Evolutionary conservation across 2,797 vertebrate genomes (phyloP), one percentile per base, ranked within the genome.

Genomic region (Lithobates sylvaticus): DNA sequence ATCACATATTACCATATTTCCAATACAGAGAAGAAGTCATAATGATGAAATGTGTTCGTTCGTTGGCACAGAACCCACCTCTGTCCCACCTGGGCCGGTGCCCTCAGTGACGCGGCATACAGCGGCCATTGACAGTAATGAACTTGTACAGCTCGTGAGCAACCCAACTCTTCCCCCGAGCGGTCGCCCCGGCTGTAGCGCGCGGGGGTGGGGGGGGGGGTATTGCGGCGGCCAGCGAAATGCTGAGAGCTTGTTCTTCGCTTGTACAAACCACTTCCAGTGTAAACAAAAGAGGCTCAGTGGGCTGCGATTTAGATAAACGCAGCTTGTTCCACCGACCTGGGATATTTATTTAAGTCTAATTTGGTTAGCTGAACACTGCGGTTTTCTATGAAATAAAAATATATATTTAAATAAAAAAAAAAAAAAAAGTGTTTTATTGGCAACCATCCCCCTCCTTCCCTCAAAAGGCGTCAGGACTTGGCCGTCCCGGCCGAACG

Each of bases 331-430:
- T 83, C 86, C 86, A 79, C 68, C 50, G 69, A 65, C 23, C 75
- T 61, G 71, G 81, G 76, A 79, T 83, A 87, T 87, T 87, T 87
- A 78, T 68, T 83, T 78, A 87, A 87, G 75, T 87, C 70, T 75
- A 79, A 87, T 79, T 84, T 84, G 70, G 76, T 74, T 54, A 83
- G 67, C 69, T 87, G 81, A 87, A 79, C 70, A 75, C 85, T 87
- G 80, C 32, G 80, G 80, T 76, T 83, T 86, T 83, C 79, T 76
- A 83, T 29, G 75, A 87, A 87, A 87, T 82, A 83, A 81, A 83
- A 87, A 83, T 83, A 78, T 86, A 78, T 83, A 39, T 54, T 64
- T 78, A 82, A 82, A 39, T 36, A 23, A 77, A 39, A 54, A 54
- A 54, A 69, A 71, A 81, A 29, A 10, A 44, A 39, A 39, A 39